Base-by-base conservation (phyloP, 2,797 vertebrate species). In the Semotilus atromaculatus region DNA sequence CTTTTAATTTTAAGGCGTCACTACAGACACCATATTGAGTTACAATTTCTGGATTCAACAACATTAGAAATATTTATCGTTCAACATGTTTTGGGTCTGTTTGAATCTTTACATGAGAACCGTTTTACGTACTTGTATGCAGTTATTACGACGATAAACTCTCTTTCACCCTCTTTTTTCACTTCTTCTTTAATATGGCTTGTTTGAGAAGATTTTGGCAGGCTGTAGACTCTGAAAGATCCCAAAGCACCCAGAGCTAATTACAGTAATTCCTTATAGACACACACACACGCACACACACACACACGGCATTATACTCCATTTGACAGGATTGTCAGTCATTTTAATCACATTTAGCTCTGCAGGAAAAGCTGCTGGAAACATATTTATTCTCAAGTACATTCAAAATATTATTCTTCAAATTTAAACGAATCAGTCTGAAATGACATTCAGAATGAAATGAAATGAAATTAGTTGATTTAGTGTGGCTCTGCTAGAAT, bases 321-420 rank as follows among this genome's bases (percentile, higher is more conserved):
- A 29, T 76, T 68, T 83, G 73, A 77, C 62, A 53, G 62, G 34
- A 76, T 83, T 83, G 82, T 83, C 81, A 66, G 60, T 83, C 73
- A 68, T 67, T 53, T 66, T 83, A 83, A 67, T 68, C 60, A 68
- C 7, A 40, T 66, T 43, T 77, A 58, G 62, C 74, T 14, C 23
- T 16, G 62, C 72, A 23, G 21, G 45, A 48, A 48, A 64, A 26
- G 34, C 45, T 40, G 60, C 19, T 55, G 73, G 58, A 66, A 83
- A 83, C 45, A 64, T 7, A 38, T 66, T 68, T 29, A 77, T 43
- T 68, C 60, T 80, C 43, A 51, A 80, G 62, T 67, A 67, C 43
- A 51, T 67, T 9, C 2, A 68, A 67, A 68, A 55, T 74, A 67
- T 76, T 76, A 43, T 76, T 76, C 34, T 45, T 77, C 36, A 77